Evolutionary conservation across 2,888 invertebrate genomes (phyloP).

Genomic region (Thera britannica): DNA sequence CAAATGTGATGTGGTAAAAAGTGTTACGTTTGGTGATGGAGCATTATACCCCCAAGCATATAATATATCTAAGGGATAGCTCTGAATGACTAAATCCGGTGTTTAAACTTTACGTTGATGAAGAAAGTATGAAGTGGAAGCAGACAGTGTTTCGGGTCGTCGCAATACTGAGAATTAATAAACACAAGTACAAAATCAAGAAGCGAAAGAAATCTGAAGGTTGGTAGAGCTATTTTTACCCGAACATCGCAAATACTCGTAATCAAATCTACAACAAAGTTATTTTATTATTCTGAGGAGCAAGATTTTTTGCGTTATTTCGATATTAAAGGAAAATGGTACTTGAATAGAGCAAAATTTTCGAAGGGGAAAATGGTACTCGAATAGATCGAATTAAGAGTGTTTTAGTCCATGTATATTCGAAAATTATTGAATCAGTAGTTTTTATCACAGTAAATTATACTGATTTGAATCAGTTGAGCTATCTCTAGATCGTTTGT

Average conservation of each 20-base stretch:
- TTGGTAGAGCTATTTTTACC: constrained; percentile 14
- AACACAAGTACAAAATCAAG: constrained; percentile 15
- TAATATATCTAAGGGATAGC: too few species aligned
- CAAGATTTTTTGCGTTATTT: background rate
- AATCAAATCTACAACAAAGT: constrained; percentile 2
- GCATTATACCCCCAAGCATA: too few species aligned
- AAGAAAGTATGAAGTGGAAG: constrained; percentile 26
- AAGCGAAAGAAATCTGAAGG: constrained; percentile 25
- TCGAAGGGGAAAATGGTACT: too few species aligned
- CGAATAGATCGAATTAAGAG: too few species aligned
- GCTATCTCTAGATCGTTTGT: too few species aligned
- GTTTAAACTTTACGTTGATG: background rate
- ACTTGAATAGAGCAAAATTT: too few species aligned
- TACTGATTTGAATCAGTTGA: too few species aligned
- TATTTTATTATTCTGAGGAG: background rate
- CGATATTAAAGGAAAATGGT: too few species aligned
- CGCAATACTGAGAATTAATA: constrained; percentile 19
- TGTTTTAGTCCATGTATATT: too few species aligned
- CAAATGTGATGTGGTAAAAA: background rate
- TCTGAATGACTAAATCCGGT: background rate
- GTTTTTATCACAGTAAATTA: too few species aligned
- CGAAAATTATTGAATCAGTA: too few species aligned
- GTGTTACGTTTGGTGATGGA: background rate
- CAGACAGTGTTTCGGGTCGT: constrained; percentile 21
- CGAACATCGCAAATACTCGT: background rate